Evolutionary conservation across 2,113 vertebrate genomes (phyloP).

Genomic region (Phalacrocorax brasilianus): DNA sequence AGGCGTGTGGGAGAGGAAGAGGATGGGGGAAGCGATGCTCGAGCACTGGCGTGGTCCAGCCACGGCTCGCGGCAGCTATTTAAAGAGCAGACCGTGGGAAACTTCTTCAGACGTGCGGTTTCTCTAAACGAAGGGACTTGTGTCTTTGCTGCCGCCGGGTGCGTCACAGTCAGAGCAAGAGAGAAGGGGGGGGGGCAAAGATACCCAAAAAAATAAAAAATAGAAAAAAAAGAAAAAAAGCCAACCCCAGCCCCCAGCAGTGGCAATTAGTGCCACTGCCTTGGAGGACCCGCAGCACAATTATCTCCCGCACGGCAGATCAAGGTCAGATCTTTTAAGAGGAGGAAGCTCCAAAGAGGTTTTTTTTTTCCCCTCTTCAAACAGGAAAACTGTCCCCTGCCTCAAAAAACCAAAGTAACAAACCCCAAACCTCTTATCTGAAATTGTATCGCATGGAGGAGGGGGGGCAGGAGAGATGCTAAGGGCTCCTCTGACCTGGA

Average conservation of each 20-base stretch:
- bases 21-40: background rate
- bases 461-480: background rate
- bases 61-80: slow-evolving; percentile 57
- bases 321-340: background rate
- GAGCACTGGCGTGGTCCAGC: background rate
- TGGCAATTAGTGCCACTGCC: background rate
- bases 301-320: background rate
- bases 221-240: background rate
- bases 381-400: background rate
- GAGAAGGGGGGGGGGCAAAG: background rate
- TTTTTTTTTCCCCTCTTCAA: background rate
- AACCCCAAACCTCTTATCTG: background rate
- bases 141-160: slow-evolving; percentile 58
- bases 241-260: background rate
- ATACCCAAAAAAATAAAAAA: no score
- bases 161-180: slow-evolving; percentile 68
- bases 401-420: background rate
- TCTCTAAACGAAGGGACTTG: slow-evolving; percentile 34
- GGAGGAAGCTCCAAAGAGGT: background rate
- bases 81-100: slow-evolving; percentile 76
- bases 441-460: fast-evolving
- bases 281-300: background rate
- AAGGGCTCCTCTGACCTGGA: background rate
- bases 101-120: slow-evolving; percentile 75
- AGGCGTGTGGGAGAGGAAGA: background rate